These are phyloP conservation scores for Arge pagana DNA, from an alignment of 2,888 invertebrate species.

Conservation along the genomic window DNA sequence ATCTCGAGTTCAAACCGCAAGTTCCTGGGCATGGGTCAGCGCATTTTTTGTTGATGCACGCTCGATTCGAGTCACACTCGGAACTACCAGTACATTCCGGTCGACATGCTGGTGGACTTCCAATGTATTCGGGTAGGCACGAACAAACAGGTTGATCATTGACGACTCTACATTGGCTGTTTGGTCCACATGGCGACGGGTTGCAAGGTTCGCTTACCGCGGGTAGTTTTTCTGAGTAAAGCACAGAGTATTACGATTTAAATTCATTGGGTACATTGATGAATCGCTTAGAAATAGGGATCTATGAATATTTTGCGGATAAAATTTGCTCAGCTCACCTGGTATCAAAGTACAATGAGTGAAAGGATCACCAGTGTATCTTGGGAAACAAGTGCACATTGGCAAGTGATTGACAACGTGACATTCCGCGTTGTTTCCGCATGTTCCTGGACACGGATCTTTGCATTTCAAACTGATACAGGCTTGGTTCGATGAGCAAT, in stretches of 20 bases:
- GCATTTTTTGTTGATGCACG: slow-evolving; percentile 51
- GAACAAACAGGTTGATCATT: slow-evolving; percentile 78
- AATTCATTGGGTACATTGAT: no score
- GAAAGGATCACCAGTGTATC: slow-evolving; percentile 63
- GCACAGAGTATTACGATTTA: no score
- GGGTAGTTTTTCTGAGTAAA: no score
- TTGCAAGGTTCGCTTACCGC: slow-evolving; percentile 66
- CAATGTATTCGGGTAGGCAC: slow-evolving; percentile 70
- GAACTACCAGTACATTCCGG: slow-evolving; percentile 52
- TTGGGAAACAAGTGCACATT: slow-evolving; percentile 56
- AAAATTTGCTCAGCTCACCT: slow-evolving; percentile 32
- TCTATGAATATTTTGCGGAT: not conserved
- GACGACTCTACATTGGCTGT: slow-evolving; percentile 59
- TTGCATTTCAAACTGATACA: slow-evolving; percentile 78
- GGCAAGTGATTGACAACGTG: slow-evolving; percentile 59
- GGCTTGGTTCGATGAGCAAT: slow-evolving; percentile 74
- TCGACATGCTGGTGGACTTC: slow-evolving; percentile 53
- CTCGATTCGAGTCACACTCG: slow-evolving; percentile 46
- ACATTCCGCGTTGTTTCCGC: slow-evolving; percentile 64
- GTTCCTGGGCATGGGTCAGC: slow-evolving; percentile 48
- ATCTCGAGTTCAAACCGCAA: slow-evolving; percentile 47
- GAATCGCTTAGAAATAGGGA: no score
- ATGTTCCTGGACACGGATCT: slow-evolving; percentile 76
- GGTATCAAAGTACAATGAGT: slow-evolving; percentile 60
- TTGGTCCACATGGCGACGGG: slow-evolving; percentile 68